Evolutionary conservation across 53 echinoderm and acorn worm species (phyloP).

Genomic region (Antedon mediterranea): DNA sequence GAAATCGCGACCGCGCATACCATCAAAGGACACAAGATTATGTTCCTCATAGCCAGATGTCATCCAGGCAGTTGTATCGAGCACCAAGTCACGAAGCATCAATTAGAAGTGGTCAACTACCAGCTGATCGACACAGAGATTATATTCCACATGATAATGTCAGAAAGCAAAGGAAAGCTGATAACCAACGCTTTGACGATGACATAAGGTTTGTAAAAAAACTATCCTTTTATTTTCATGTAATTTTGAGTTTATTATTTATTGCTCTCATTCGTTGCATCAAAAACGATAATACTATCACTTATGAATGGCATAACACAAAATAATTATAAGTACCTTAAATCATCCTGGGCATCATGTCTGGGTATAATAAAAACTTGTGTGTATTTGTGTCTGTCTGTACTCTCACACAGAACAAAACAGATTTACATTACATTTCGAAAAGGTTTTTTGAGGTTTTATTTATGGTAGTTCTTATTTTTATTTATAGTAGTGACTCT

Average conservation of each 20-base stretch:
- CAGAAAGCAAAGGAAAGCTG: not conserved
- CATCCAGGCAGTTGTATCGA: not conserved
- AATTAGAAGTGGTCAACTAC: not conserved
- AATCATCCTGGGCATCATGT: no score
- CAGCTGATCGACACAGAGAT: not conserved
- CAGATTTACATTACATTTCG: no score
- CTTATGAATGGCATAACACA: no score
- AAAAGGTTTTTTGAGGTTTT: no score
- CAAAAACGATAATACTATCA: no score
- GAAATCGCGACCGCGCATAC: not conserved
- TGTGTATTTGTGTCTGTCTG: no score
- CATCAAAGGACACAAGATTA: not conserved
- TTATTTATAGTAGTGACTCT: not conserved
- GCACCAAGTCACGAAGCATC: not conserved
- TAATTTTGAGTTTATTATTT: no score
- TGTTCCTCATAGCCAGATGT: not conserved
- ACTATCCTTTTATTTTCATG: no score
- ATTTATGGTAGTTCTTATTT: not conserved
- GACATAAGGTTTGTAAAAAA: not conserved
- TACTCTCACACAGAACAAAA: no score
- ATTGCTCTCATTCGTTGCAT: no score
- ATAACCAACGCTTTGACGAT: not conserved
- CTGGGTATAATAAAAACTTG: no score
- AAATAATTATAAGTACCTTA: no score
- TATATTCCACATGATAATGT: not conserved